phyloP scores from a whole-genome alignment of 1,140 invertebrate genomes.

The Apis mellifera region DNA sequence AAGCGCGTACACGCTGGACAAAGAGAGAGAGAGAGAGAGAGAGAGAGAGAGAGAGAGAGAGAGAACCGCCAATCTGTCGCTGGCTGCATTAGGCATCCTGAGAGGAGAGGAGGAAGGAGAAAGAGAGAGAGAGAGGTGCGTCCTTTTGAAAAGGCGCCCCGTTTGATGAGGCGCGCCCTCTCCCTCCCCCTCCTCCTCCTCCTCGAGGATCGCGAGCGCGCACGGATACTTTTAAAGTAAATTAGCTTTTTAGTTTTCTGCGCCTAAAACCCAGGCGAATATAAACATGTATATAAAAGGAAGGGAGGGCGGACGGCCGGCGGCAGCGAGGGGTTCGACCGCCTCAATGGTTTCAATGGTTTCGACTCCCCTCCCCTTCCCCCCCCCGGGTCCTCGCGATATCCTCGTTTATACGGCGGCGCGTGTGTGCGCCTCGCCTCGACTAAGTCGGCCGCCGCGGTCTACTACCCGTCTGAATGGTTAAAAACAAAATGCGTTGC shows the following conservation, averaged over 20 bases:
- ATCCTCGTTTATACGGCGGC: constrained; percentile 14
- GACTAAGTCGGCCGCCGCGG: constrained; percentile 38
- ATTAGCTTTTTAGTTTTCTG: constrained; percentile 82
- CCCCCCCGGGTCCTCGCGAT: constrained; percentile 13
- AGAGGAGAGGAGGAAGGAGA: no score
- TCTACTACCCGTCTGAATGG: constrained; percentile 70
- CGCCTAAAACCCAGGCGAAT: constrained; percentile 75
- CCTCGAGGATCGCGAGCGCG: constrained; percentile 18
- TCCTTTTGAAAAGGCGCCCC: constrained; percentile 78
- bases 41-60: constrained; percentile 16
- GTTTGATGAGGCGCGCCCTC: background rate
- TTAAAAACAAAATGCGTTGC: constrained; percentile 75
- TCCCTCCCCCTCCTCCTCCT: background rate
- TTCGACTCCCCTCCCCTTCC: background rate
- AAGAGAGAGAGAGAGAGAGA: background rate
- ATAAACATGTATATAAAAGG: constrained; percentile 75
- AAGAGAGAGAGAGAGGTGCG: constrained; percentile 30
- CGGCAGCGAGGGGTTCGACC: constrained; percentile 71
- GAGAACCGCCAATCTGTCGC: constrained; percentile 79
- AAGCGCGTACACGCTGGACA: background rate
- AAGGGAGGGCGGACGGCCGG: constrained; percentile 58
- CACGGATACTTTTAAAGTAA: constrained; percentile 81
- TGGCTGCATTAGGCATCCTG: constrained; percentile 79
- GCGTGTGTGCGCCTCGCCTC: background rate
- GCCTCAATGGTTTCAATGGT: constrained; percentile 71